A percentile compares a stretch with the other conserved stretches of the same genome.
phyloP scores from a whole-genome alignment of 2,113 vertebrate species.

The Vanacampus margaritifer region DNA sequence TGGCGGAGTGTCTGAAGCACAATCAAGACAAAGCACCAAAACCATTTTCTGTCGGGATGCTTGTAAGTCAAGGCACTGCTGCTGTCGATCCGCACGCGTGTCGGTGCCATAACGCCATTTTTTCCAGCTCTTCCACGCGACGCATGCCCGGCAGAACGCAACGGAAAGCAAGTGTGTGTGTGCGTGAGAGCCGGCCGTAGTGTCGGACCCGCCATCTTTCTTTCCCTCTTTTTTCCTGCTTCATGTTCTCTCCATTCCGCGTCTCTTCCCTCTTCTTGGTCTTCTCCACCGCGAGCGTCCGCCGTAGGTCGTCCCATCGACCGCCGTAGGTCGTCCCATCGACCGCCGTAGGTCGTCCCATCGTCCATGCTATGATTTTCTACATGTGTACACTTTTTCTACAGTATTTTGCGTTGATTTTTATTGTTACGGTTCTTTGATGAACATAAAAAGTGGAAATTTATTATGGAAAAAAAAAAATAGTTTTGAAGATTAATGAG shows the following conservation, averaged over 20 bases:
- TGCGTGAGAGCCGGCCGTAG: constrained; percentile 7
- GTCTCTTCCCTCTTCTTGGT: constrained; percentile 54
- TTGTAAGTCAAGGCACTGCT: not conserved
- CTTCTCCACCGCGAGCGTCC: constrained; percentile 47
- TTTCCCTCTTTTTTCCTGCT: constrained; percentile 24
- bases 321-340: no score
- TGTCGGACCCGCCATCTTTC: constrained; percentile 36
- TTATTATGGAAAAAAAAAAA: constrained; percentile 77
- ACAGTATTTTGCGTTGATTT: constrained; percentile 81
- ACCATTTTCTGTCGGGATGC: no score
- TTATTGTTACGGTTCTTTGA: constrained; percentile 83
- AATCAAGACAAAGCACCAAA: not conserved
- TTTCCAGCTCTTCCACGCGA: constrained; percentile 57
- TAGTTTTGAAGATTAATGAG: constrained; percentile 83
- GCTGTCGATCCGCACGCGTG: not conserved
- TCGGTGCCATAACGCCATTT: constrained; percentile 49
- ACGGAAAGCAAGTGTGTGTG: not conserved
- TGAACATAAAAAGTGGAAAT: constrained; percentile 82
- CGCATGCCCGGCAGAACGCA: constrained; percentile 56
- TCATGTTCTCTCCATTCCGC: constrained; percentile 25
- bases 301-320: no score
- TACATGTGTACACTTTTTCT: constrained; percentile 82
- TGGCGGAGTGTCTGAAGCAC: no score
- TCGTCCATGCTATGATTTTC: constrained; percentile 77
- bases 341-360: constrained; percentile 65